A percentile compares a stretch with the other conserved stretches of the same genome.
These are phyloP conservation scores for Dendropsophus ebraccatus DNA, from an alignment of 2,113 vertebrate species.

Conservation along the genomic window DNA sequence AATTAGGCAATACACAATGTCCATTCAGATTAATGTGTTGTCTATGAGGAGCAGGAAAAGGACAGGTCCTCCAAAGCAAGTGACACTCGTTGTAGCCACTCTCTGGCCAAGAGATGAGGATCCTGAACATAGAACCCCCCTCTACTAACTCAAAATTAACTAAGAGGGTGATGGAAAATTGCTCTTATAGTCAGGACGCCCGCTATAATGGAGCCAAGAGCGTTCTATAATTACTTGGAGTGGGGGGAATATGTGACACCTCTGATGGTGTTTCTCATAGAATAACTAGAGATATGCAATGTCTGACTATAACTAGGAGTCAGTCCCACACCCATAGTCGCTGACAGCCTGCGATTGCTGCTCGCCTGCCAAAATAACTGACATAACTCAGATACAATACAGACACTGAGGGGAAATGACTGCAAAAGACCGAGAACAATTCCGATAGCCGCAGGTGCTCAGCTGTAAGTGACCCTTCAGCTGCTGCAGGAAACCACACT, in stretches of 20 bases:
- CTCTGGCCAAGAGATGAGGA: no score
- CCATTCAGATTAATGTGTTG: no score
- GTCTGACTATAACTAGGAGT: background rate
- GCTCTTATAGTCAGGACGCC: no score
- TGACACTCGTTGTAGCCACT: no score
- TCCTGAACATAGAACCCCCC: no score
- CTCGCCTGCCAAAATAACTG: conserved; percentile 43
- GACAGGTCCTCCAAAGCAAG: no score
- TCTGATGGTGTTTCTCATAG: background rate
- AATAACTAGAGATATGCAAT: background rate
- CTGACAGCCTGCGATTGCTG: conserved; percentile 24
- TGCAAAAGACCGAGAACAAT: background rate
- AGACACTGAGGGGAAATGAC: conserved; percentile 34
- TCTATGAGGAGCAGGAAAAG: no score
- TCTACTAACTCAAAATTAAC: no score
- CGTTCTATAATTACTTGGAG: background rate
- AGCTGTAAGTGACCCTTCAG: conserved; percentile 2
- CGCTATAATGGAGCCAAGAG: no score
- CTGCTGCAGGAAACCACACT: background rate
- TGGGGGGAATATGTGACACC: background rate
- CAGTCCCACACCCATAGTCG: conserved; percentile 2
- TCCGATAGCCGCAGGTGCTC: background rate
- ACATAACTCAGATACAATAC: conserved; percentile 31
- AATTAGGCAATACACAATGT: no score
- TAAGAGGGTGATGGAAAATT: no score